phyloP scores from a whole-genome alignment of 1,140 invertebrate genomes.

The Solenopsis fugax region DNA sequence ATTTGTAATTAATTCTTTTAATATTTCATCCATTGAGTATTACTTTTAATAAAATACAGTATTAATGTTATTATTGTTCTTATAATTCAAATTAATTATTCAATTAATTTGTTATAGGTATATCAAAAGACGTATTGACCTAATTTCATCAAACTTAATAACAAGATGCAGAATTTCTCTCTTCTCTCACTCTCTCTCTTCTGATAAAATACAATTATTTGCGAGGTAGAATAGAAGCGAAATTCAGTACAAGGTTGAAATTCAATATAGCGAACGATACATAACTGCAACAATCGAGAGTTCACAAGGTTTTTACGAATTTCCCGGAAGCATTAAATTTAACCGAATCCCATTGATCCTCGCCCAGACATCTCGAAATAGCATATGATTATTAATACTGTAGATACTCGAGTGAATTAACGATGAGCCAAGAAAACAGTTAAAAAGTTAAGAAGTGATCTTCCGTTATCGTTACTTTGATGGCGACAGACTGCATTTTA shows the following conservation, averaged over 20 bases:
- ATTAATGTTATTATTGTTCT: neutral
- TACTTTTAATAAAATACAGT: neutral
- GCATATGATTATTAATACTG: slow-evolving; percentile 65
- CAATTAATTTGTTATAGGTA: neutral
- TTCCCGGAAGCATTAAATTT: slow-evolving; percentile 63
- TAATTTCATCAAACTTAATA: neutral
- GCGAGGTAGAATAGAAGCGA: neutral
- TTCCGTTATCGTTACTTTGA: slow-evolving; percentile 33
- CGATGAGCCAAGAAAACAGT: neutral
- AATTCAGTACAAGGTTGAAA: slow-evolving; percentile 62
- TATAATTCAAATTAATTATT: slow-evolving; percentile 10
- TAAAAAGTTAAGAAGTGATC: neutral
- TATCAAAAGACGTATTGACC: neutral
- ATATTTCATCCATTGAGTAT: neutral
- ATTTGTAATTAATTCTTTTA: neutral
- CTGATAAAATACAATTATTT: slow-evolving; percentile 10
- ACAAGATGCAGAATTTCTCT: neutral
- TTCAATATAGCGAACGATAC: slow-evolving; percentile 54
- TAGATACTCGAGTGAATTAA: slow-evolving; percentile 53
- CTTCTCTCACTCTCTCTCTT: neutral
- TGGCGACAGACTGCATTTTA: slow-evolving; percentile 41
- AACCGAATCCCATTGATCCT: slow-evolving; percentile 2
- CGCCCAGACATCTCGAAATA: neutral
- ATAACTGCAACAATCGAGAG: slow-evolving; percentile 1
- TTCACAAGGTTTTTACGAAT: slow-evolving; percentile 51